Percentiles rank a stretch among this genome's conserved stretches.
phyloP scores from a whole-genome alignment of 2,113 vertebrate genomes.

The Indri indri region DNA sequence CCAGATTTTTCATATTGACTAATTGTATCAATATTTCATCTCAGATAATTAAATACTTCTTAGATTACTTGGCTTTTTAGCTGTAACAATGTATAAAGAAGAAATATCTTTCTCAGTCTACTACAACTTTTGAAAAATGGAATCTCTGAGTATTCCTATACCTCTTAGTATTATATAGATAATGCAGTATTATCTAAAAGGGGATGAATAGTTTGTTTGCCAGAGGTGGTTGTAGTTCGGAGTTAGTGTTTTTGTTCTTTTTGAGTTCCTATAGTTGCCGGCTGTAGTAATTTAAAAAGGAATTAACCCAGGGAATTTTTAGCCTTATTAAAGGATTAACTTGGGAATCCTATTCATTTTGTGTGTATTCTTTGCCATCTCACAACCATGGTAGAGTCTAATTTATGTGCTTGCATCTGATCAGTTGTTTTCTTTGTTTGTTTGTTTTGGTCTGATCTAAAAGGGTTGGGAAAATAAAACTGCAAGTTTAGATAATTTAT shows the following conservation, averaged over 20 bases:
- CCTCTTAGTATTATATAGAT: not conserved
- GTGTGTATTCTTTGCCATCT: not conserved
- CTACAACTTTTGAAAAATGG: not conserved
- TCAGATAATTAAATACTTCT: not conserved
- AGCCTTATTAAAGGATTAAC: not conserved
- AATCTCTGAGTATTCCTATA: not conserved
- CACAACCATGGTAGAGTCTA: not conserved
- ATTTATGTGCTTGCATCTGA: not conserved
- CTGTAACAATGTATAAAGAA: not conserved
- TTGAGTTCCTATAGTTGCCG: not conserved
- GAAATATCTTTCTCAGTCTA: not conserved
- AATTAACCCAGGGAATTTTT: not conserved
- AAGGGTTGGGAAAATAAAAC: not conserved
- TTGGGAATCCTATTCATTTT: not conserved
- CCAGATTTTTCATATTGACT: not conserved
- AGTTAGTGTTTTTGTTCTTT: not conserved
- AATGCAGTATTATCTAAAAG: not conserved
- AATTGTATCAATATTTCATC: not conserved
- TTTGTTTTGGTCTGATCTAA: not conserved
- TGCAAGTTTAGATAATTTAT: not conserved
- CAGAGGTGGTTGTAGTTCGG: not conserved
- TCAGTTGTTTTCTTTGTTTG: not conserved
- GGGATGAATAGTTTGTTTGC: not conserved
- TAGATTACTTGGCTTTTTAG: not conserved
- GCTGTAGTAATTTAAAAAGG: not conserved